Evolutionary conservation across 2,888 invertebrate genomes (phyloP), one percentile per base, ranked within the genome.

Genomic region (Oeneis ivallda): DNA sequence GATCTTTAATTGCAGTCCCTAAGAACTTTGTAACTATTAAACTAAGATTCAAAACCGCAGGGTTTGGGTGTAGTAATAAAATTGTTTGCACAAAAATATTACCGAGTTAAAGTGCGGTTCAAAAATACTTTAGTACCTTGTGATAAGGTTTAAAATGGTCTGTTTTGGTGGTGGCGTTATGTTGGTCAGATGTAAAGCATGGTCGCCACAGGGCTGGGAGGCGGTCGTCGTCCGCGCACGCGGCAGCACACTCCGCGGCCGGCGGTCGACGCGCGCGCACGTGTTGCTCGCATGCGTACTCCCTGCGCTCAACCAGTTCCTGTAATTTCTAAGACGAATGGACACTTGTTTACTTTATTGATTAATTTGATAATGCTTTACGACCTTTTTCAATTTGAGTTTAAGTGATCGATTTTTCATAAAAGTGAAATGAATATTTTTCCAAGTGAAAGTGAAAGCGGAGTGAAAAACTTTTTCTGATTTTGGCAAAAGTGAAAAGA

Each of bases 251-350:
- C 89, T 89, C 87, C 84, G 81, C 81, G 83, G 72, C 80, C 78
- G 85, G 76, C 86, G 87, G 79, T 81, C 84, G 79, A 82, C 91
- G 90, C 92, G 92, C 84, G 89, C 86, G 86, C 89, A 88, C 87
- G 87, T 87, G 74, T 73, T 71, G 66, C 65, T 49, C 67, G 59
- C 72, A 71, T 72, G 71, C 71, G 70, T 56, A 62, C 63, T 53
- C 69, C 70, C 64, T 73, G 72, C 75, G 75, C 65, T 77, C 60
- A 53, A 32, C 59, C 56, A 66, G 65, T 68, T 67, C 67, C 64
- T 69, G 64, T 59, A 64, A 69, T 26, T 53, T 64, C 26, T 32
- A 19, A 64, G 39, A 47, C 49, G 13, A 15, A 39, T 34, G n/a
- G 17, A 54, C 59, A 41, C 41, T 56, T 41, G n/a, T 32, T 47